A percentile compares a stretch with the other conserved stretches of the same genome.
These are phyloP conservation scores for Muraenolepis orangiensis DNA, from an alignment of 2,797 vertebrate genomes.

Conservation along the genomic window DNA sequence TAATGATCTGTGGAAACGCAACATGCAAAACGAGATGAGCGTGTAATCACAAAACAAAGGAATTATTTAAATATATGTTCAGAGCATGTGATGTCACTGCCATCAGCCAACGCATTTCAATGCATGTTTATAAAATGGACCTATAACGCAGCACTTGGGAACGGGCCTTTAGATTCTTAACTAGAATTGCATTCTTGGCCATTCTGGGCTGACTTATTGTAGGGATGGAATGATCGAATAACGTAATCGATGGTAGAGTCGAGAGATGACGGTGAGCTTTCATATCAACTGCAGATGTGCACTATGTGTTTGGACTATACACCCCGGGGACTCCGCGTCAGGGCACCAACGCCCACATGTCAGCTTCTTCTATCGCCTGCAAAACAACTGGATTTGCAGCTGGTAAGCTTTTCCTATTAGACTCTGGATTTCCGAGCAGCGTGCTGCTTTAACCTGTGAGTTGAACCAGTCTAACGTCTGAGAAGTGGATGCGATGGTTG, in stretches of 20 bases:
- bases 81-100: conserved; percentile 69
- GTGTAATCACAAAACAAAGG: conserved; percentile 34
- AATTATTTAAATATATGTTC: conserved; percentile 68
- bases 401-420: background rate
- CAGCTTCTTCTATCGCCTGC: background rate
- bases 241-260: conserved; percentile 15
- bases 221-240: conserved; percentile 22
- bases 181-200: conserved; percentile 10
- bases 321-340: background rate
- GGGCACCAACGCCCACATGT: conserved; percentile 7
- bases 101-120: conserved; percentile 68
- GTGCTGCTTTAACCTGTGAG: background rate
- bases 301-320: background rate
- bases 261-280: background rate
- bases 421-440: background rate
- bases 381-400: background rate
- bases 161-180: conserved; percentile 27
- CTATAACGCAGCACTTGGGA: conserved; percentile 33
- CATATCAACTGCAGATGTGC: background rate
- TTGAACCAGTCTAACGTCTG: background rate
- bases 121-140: conserved; percentile 65
- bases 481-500: background rate
- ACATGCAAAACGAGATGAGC: conserved; percentile 25
- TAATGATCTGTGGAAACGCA: conserved; percentile 62
- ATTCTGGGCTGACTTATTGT: background rate